Evolutionary conservation across 2,797 vertebrate species (phyloP), one percentile per base, ranked within the genome.

Genomic region (Leontocebus nigricollis): DNA sequence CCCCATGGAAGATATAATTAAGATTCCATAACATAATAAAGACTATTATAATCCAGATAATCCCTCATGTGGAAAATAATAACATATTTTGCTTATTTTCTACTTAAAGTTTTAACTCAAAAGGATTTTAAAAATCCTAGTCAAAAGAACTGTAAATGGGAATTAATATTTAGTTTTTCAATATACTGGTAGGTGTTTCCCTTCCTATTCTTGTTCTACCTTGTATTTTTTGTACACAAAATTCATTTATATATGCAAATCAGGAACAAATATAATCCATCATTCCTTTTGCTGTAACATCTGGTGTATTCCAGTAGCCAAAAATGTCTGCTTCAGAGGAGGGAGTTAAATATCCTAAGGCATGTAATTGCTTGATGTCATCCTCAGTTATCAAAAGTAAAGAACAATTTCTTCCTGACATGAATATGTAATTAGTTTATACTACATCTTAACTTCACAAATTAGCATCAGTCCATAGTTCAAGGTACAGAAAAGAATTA

Each of bases 291-390:
- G 33, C 70, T 33, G 41, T 59, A 85, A 87, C 88, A 93, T 95
- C 95, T 96, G 73, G 61, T 84, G 0, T 92, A 84, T 79, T 97
- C 17, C 46, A 92, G 50, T 67, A 92, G 85, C 92, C 95, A 96
- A 97, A 96, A 94, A 55, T 79, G 61, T 87, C 46, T 87, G 82
- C 90, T 75, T 96, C 75, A 36, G 59, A 95, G 86, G 72, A 96
- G 55, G 33, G 59, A 76, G 50, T 83, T 96, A 88, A 93, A 89
- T 88, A 75, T 73, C 64, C 67, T 61, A 92, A 75, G 19, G 55
- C 50, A 19, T 87, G 26, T 91, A 92, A 97, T 92, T 89, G 39
- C 22, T 89, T 36, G 36, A 61, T 59, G 57, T 67, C 88, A 94
- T 67, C 55, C 33, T 52, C 46, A 72, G 14, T 72, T 93, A 73